Evolutionary conservation across 2,888 invertebrate species (phyloP).

Genomic region (Fragum sueziense): DNA sequence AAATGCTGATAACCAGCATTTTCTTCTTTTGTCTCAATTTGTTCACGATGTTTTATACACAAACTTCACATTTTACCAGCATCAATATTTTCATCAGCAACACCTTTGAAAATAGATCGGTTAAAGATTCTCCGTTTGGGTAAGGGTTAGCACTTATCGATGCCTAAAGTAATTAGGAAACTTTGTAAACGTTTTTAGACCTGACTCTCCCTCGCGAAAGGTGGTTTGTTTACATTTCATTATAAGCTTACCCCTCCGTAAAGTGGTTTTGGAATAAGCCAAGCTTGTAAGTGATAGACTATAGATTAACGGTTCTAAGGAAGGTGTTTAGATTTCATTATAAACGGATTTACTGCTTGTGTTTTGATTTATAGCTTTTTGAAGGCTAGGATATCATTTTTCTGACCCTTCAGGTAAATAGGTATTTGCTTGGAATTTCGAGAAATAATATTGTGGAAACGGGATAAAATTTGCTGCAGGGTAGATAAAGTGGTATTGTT

Average conservation of each 20-base stretch:
- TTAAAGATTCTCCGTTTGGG: background rate
- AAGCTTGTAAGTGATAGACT: background rate
- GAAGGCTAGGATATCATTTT: too few species aligned
- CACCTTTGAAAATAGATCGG: background rate
- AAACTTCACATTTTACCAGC: background rate
- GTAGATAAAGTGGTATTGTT: too few species aligned
- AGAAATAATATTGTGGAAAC: too few species aligned
- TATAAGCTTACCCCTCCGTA: conserved; percentile 8
- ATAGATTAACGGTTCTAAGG: background rate
- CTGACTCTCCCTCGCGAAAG: background rate
- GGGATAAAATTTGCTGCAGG: too few species aligned
- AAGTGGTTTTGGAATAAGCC: background rate
- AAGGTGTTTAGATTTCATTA: background rate
- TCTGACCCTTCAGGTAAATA: too few species aligned
- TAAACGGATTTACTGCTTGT: conserved; percentile 9
- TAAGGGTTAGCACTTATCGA: background rate
- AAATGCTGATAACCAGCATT: background rate
- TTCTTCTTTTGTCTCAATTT: background rate
- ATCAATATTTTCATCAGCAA: background rate
- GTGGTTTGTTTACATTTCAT: conserved; percentile 34
- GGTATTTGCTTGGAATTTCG: too few species aligned
- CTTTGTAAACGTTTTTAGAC: conserved; percentile 9
- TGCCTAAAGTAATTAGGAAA: conserved; percentile 22
- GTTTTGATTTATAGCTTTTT: conserved; percentile 9
- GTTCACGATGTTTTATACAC: background rate